Conservation (phyloP, 2,888 invertebrate genomes). For the Cheilosia impressa region DNA sequence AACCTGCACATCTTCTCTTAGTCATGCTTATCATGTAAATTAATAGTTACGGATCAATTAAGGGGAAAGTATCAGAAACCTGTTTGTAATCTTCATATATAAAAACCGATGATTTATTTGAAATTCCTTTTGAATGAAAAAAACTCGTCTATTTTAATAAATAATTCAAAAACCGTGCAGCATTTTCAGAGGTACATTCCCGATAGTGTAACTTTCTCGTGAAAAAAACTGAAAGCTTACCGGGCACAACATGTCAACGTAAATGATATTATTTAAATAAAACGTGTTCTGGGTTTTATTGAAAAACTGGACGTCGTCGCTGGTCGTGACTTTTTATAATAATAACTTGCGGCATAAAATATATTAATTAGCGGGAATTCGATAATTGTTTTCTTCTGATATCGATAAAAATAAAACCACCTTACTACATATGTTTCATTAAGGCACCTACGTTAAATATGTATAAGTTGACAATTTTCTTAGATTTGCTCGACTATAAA, state of each 20-base stretch:
- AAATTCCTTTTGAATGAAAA: background rate
- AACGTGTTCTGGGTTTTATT: constrained; percentile 13
- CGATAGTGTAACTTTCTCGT: constrained; percentile 2
- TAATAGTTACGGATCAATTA: background rate
- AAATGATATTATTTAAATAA: background rate
- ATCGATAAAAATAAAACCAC: too few relatives aligned
- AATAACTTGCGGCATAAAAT: background rate
- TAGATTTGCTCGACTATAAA: too few relatives aligned
- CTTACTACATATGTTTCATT: too few relatives aligned
- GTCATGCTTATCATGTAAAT: too few relatives aligned
- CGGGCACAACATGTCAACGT: background rate
- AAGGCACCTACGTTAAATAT: too few relatives aligned
- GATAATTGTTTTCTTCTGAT: background rate
- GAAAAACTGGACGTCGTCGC: constrained; percentile 3
- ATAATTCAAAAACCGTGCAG: constrained; percentile 4
- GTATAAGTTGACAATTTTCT: too few relatives aligned
- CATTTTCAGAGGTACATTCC: background rate
- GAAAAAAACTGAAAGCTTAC: background rate
- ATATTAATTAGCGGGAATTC: background rate
- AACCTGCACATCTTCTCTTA: too few relatives aligned
- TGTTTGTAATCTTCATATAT: too few relatives aligned
- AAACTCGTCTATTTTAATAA: background rate
- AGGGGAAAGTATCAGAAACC: background rate
- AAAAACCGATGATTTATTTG: background rate
- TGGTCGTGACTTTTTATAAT: background rate